Evolutionary conservation across 2,797 vertebrate genomes (phyloP).

Genomic region (Rhinogobio ventralis): DNA sequence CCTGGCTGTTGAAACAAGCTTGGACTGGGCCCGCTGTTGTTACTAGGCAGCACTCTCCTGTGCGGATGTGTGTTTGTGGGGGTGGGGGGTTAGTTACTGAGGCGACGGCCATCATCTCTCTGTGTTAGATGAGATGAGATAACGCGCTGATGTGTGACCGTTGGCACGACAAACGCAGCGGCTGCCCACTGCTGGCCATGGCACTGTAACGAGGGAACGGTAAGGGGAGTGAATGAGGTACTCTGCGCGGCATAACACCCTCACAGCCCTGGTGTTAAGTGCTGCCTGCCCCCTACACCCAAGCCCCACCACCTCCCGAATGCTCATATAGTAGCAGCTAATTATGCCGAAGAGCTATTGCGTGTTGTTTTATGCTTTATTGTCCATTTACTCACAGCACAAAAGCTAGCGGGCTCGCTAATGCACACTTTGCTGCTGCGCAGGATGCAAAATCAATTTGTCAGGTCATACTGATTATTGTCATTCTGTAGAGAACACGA

Average conservation of each 20-base stretch:
- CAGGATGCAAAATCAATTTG: slow-evolving; percentile 66
- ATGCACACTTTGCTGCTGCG: slow-evolving; percentile 58
- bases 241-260: slow-evolving; percentile 60
- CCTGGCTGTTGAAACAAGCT: slow-evolving; percentile 69
- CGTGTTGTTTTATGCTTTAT: slow-evolving; percentile 69
- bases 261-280: slow-evolving; percentile 67
- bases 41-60: slow-evolving; percentile 78
- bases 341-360: slow-evolving; percentile 75
- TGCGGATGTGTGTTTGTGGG: slow-evolving; percentile 54
- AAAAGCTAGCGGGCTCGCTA: slow-evolving; percentile 57
- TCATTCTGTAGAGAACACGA: slow-evolving; percentile 58
- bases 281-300: slow-evolving; percentile 73
- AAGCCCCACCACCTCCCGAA: slow-evolving; percentile 54
- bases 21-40: slow-evolving; percentile 67
- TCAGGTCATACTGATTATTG: slow-evolving; percentile 68
- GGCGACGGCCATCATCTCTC: slow-evolving; percentile 74
- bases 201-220: slow-evolving; percentile 74
- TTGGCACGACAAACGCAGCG: slow-evolving; percentile 76
- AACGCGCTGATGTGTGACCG: slow-evolving; percentile 83
- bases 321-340: slow-evolving; percentile 76
- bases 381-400: slow-evolving; percentile 60
- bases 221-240: slow-evolving; percentile 12
- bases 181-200: slow-evolving; percentile 81
- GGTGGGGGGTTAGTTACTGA: slow-evolving; percentile 63
- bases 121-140: slow-evolving; percentile 72